Base-by-base conservation (phyloP, 2,888 invertebrate species). In the Chorisops tibialis region DNA sequence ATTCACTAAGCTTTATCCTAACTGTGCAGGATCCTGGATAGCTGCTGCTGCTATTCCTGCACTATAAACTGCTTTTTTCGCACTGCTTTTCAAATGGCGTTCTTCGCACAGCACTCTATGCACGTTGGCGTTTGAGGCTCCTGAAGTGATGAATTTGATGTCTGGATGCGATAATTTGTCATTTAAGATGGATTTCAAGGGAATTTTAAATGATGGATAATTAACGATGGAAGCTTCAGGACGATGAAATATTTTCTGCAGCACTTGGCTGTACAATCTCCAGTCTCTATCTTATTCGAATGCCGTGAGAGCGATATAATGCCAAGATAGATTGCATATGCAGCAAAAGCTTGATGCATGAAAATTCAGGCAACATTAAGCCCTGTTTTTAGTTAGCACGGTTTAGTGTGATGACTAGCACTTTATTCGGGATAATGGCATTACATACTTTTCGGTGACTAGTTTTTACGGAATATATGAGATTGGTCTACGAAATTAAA, bases 191-290 rank as follows among this genome's bases (percentile, higher is more conserved):
- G 58, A 61, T 64, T 61, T 56, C 59, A 64, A 64, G 64, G 56
- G 64, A 64, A 61, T 64, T 64, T 61, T 64, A 64, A 64, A 64
- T 64, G 64, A 64, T 64, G 61, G 61, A 64, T 50, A 61, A 64
- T 64, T 64, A 64, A 64, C 60, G 61, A 63, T 56, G 56, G 45
- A 38, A 49, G 35, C 39, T 41, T 18, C 37, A 22, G 18, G 39
- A 48, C 48, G 48, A 30, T 30, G 30, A 30, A 30, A 30, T 30
- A 30, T 30, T 30, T 37, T 11, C 7, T 14, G 37, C 38, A 35
- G n/a, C n/a, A 24, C 59, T 21, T 12, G 19, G 41, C 35, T 38
- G 21, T 48, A 45, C 52, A 18, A 37, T 30, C n/a, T 43, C n/a
- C 16, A 51, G 24, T 30, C 30, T 21, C n/a, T 16, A 35, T 24